Evolutionary conservation across 2,888 invertebrate species (phyloP), one percentile per base, ranked within the genome.

Genomic region (Loripinus fragilis): DNA sequence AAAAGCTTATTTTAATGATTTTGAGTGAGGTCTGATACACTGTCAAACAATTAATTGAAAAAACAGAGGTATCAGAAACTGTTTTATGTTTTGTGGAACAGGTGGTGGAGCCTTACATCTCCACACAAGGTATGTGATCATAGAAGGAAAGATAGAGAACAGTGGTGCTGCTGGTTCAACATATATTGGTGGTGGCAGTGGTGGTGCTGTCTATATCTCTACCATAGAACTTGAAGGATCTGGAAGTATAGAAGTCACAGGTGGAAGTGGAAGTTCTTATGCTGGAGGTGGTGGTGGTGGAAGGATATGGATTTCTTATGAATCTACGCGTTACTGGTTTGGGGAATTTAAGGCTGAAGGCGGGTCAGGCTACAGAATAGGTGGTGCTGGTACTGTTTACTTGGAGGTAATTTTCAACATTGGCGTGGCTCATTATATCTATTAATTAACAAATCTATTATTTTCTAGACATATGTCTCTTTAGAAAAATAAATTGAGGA

Each of bases 331-430:
- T 48, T 87, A 83, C 72, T 90, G 89, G 89, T 84, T 85, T 69
- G 90, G 89, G n/a, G 67, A 73, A 17, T 74, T 88, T 30, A 70
- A 76, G 70, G 85, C 88, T 25, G 75, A 78, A 38, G 89, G 89
- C 30, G 90, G 89, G 10, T 60, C 80, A 30, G 82, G 83, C 7
- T 52, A 60, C 1, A 55, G 55, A 2, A 76, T 74, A 35, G 90
- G 87, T 12, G 90, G 86, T 7, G 89, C 90, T 17, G 90, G 90
- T 12, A 89, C 90, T 17, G 74, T 89, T 10, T 87, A 86, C 69
- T 67, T 90, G 1, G 65, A 86, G 86, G 90, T 89, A 33, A n/a
- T n/a, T n/a, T n/a, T n/a, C n/a, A n/a, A n/a, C n/a, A n/a, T n/a
- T n/a, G n/a, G n/a, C n/a, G n/a, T n/a, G 30, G 74, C n/a, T n/a